Evolutionary conservation across 2,888 invertebrate genomes (phyloP), one percentile per base, ranked within the genome.

Genomic region (Tetheella fluctuosa): DNA sequence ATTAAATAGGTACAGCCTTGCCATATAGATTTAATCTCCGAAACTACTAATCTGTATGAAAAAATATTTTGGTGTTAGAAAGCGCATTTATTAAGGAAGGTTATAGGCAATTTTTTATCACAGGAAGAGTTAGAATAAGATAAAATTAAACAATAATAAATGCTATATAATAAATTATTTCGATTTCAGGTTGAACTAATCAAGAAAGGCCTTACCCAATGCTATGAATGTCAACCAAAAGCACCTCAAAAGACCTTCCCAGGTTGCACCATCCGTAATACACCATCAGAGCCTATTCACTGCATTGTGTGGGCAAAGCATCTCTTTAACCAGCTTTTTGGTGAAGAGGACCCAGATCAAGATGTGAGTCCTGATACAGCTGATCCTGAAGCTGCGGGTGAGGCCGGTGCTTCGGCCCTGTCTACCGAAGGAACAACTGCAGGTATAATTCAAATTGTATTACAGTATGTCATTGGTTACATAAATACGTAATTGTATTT

Each of bases 251-350:
- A 98, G 85, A 96, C 97, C 7, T 99, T 96, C 90, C 99, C 99
- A 0, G 99, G 99, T 0, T 99, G 99, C 85, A 99, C 99, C 1
- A 99, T 99, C 72, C 94, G 99, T 52, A 99, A 99, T 85, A 99
- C 99, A 0, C 99, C 99, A 0, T 99, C 99, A 0, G 99, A 99
- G 86, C 98, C 98, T 0, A 99, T 99, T 73, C 99, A 99, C 89
- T 99, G 99, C 86, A 98, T 99, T 71, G 99, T 99, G 23, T 99
- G 99, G 99, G 97, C 99, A 0, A 99, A 99, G 88, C 99, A 99
- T 94, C 94, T 99, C 12, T 99, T 99, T 91, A 99, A 99, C 97
- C 99, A 99, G 90, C 93, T 99, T 17, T 99, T 99, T 93, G 99
- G 99, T 0, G 98, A 99, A 89, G 96, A 96, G 65, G 99, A 99